phyloP scores from a whole-genome alignment of 30 jellyfish, hydroid and myxozoan species.

The Aurelia coerulea region DNA sequence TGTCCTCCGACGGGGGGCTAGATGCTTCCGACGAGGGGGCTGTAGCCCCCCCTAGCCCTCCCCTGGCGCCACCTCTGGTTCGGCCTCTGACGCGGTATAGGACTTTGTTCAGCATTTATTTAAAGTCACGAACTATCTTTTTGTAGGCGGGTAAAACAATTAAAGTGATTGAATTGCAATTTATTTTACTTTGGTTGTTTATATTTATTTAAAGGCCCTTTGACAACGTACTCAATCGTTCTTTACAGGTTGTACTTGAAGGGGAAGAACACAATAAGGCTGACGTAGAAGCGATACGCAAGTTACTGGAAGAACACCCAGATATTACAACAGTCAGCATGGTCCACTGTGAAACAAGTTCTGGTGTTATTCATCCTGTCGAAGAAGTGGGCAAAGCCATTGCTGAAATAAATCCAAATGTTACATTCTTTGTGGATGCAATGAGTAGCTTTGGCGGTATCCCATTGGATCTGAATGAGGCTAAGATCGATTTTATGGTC shows the following conservation, averaged over 20 bases:
- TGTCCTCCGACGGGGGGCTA: too few species aligned
- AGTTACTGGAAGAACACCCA: slow-evolving; percentile 50
- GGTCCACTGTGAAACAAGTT: slow-evolving; percentile 98
- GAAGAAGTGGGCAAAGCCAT: slow-evolving; percentile 89
- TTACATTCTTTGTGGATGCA: slow-evolving; percentile 94
- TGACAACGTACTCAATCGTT: too few species aligned
- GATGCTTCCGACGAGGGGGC: too few species aligned
- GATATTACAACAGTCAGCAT: slow-evolving; percentile 90
- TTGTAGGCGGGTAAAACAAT: too few species aligned
- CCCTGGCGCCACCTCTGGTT: too few species aligned
- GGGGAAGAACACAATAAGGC: slow-evolving; percentile 78
- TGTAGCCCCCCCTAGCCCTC: too few species aligned
- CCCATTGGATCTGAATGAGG: slow-evolving; percentile 66
- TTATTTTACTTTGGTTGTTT: too few species aligned
- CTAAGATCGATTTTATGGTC: slow-evolving; percentile 86
- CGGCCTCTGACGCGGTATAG: too few species aligned
- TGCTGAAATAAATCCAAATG: slow-evolving; percentile 71
- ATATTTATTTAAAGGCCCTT: too few species aligned
- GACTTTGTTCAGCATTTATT: too few species aligned
- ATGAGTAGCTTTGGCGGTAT: slow-evolving; percentile 99
- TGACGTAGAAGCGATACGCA: slow-evolving; percentile 66
- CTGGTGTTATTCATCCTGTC: slow-evolving; percentile 97
- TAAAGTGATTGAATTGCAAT: too few species aligned
- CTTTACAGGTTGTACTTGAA: slow-evolving; percentile 73
- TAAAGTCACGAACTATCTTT: too few species aligned